These are phyloP conservation scores for Caenorhabditis angaria DNA, from an alignment of 2,888 invertebrate genomes.

Conservation along the genomic window DNA sequence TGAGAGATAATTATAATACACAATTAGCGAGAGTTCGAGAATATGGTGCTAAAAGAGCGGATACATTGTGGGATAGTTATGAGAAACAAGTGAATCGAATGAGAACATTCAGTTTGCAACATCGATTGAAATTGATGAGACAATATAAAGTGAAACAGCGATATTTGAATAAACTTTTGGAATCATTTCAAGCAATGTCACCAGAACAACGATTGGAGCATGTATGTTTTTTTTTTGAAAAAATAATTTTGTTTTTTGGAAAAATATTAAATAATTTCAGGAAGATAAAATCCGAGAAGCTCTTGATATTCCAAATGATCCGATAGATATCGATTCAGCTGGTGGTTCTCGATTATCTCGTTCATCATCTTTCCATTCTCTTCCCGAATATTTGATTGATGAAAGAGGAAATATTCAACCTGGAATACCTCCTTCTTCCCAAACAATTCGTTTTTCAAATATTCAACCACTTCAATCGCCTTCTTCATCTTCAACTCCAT, in stretches of 20 bases:
- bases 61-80: slow-evolving; percentile 88
- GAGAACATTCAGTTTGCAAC: slow-evolving; percentile 71
- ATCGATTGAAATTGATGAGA: slow-evolving; percentile 70
- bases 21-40: slow-evolving; percentile 59
- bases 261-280: slow-evolving; percentile 37
- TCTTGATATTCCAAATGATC: slow-evolving; percentile 59
- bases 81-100: slow-evolving; percentile 81
- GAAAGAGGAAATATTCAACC: slow-evolving; percentile 55
- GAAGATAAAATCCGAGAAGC: slow-evolving; percentile 65
- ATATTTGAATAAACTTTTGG: slow-evolving; percentile 70
- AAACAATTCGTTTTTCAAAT: not conserved
- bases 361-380: slow-evolving; percentile 66
- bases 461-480: not conserved
- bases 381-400: slow-evolving; percentile 69
- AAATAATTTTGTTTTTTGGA: not conserved
- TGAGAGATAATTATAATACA: slow-evolving; percentile 67
- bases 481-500: not conserved
- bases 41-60: slow-evolving; percentile 80
- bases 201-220: slow-evolving; percentile 59
- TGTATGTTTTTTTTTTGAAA: slow-evolving; percentile 23
- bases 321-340: slow-evolving; percentile 27
- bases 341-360: slow-evolving; percentile 47
- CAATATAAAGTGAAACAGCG: slow-evolving; percentile 70
- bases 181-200: slow-evolving; percentile 59
- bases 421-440: slow-evolving; percentile 1